Conservation (phyloP, 2,888 invertebrate species). For the Pelosia muscerda region DNA sequence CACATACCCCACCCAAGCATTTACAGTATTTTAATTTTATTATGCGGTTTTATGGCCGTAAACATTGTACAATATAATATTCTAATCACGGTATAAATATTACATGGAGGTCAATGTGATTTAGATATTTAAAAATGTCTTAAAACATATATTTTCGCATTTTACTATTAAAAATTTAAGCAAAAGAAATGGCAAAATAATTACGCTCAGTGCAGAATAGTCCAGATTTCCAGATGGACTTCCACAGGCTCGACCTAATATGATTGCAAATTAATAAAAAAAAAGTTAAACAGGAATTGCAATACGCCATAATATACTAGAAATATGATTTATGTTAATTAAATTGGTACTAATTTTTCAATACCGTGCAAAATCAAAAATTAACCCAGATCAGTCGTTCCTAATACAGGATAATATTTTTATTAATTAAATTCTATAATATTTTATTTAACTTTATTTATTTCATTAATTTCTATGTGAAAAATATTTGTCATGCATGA, state of each 20-base stretch:
- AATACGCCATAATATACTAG: not conserved
- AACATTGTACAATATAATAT: constrained; percentile 36
- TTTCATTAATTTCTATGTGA: constrained; percentile 35
- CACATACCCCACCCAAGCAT: constrained; percentile 12
- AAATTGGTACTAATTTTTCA: not conserved
- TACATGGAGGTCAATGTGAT: not conserved
- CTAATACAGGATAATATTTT: constrained; percentile 28
- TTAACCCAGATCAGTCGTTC: constrained; percentile 44
- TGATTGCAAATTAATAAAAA: not conserved
- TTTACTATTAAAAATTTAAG: not conserved
- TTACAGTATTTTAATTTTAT: constrained; percentile 27
- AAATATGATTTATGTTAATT: not conserved
- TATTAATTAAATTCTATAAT: constrained; percentile 9
- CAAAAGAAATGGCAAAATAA: not conserved
- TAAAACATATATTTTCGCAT: not conserved
- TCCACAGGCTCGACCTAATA: not conserved
- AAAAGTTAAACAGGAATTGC: not conserved
- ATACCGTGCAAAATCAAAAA: constrained; percentile 17
- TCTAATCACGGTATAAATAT: constrained; percentile 25
- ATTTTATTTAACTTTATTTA: constrained; percentile 25
- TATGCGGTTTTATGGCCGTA: constrained; percentile 44
- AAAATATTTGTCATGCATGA: constrained; percentile 32
- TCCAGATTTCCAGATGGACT: not conserved
- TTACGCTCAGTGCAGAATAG: too few relatives aligned
- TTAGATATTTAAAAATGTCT: not conserved